Evolutionary conservation across 2,888 invertebrate genomes (phyloP), one percentile per base, ranked within the genome.

Genomic region (Drosophila putrida): DNA sequence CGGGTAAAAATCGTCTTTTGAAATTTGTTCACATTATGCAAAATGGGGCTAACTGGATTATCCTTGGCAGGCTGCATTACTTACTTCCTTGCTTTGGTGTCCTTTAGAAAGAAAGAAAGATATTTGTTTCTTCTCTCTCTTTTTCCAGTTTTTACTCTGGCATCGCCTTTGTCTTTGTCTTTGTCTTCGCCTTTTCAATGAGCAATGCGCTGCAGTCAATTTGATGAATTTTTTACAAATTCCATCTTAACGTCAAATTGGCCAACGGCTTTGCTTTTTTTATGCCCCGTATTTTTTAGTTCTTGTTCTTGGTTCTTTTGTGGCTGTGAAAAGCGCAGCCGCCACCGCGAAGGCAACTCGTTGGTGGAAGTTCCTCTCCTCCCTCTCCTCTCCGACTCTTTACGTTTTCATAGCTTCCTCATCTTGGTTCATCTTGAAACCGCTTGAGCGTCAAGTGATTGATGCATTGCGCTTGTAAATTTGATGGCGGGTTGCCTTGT

Each of bases 391-490:
- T 5, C 8, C 10, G 9, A 10, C 6, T 20, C 49, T 1, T 8
- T 9, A 5, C n/a, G 4, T 20, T 20, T 20, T 2, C 11, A 3
- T 31, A 6, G 9, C 25, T n/a, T 27, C 36, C 4, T 28, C 25
- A 15, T 43, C 39, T 25, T 49, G 67, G 55, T 78, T 78, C 75
- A 67, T 67, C 78, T 67, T 73, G 75, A 63, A 75, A 68, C 75
- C 75, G 78, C 75, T 75, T 78, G 75, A 75, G 78, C 75, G 75
- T 71, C 75, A 75, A 66, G 86, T 83, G 83, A 83, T 83, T 83
- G 83, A 83, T 83, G 88, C 83, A 83, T 83, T 83, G 83, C 83
- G 83, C 83, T 83, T 88, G 88, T 83, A 83, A 83, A 83, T 88
- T 83, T 83, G 80, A 88, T 88, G 82, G 86, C 70, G 71, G 75